These are phyloP conservation scores for Pteria penguin DNA, from an alignment of 2,888 invertebrate genomes.

Conservation along the genomic window DNA sequence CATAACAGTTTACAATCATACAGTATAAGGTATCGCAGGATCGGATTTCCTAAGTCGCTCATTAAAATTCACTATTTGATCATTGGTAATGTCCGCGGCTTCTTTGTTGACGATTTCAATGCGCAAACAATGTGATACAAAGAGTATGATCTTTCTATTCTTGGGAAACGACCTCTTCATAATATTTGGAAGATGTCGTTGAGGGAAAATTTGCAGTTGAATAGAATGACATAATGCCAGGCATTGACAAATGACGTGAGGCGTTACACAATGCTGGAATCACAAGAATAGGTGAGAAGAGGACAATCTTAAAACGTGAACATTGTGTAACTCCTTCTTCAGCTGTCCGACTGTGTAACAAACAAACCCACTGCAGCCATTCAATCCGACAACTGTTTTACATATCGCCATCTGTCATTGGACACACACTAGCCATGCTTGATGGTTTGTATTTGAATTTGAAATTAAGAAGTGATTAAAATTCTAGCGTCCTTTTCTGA, in stretches of 20 bases:
- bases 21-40: neutral
- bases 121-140: conserved; percentile 14
- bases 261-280: conserved; percentile 33
- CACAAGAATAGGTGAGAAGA: conserved; percentile 28
- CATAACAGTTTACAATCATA: neutral
- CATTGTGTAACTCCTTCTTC: conserved; percentile 32
- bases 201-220: conserved; percentile 28
- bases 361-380: conserved; percentile 14
- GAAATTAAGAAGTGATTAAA: neutral
- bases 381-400: conserved; percentile 28
- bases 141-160: conserved; percentile 27
- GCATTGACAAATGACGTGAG: conserved; percentile 28
- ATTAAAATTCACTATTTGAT: neutral
- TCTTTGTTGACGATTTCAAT: conserved; percentile 5
- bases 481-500: neutral
- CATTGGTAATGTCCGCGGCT: neutral
- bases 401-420: conserved; percentile 37
- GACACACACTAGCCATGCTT: conserved; percentile 29
- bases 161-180: conserved; percentile 22
- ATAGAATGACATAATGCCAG: conserved; percentile 35
- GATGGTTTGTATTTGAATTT: neutral
- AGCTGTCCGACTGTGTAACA: conserved; percentile 36
- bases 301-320: conserved; percentile 13
- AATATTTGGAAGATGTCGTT: conserved; percentile 16
- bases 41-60: neutral